phyloP scores from a whole-genome alignment of 2,113 vertebrate species.

The Oreocharis arfaki region DNA sequence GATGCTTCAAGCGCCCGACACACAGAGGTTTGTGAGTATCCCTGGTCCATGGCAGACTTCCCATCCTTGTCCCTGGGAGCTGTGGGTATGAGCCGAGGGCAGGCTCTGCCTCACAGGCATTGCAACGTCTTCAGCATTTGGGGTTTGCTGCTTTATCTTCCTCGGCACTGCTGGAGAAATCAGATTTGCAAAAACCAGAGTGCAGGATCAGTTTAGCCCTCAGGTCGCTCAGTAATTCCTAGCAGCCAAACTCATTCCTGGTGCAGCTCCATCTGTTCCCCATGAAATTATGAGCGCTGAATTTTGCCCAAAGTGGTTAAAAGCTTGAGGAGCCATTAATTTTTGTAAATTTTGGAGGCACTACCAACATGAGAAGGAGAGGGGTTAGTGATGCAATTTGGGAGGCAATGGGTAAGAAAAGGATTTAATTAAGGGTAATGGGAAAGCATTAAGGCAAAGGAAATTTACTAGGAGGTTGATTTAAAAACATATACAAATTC shows the following conservation, averaged over 20 bases:
- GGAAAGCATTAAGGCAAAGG: slow-evolving; percentile 14
- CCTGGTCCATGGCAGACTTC: not conserved
- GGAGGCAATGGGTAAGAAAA: slow-evolving; percentile 34
- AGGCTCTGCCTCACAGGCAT: not conserved
- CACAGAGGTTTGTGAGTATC: not conserved
- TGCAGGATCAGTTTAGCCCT: not conserved
- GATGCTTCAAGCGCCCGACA: not conserved
- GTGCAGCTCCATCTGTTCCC: slow-evolving; percentile 9
- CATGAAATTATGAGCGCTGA: not conserved
- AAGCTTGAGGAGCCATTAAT: not conserved
- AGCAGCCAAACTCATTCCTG: not conserved
- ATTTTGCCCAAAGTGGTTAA: slow-evolving; percentile 38
- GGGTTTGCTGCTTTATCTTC: not conserved
- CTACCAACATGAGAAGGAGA: not conserved
- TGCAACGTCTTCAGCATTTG: not conserved
- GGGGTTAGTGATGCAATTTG: not conserved
- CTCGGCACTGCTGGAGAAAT: not conserved
- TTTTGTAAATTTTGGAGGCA: not conserved
- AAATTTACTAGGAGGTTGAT: slow-evolving; percentile 28
- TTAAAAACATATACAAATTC: slow-evolving; percentile 50
- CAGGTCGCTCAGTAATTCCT: not conserved
- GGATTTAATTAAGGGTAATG: slow-evolving; percentile 53
- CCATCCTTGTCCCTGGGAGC: not conserved
- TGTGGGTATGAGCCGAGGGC: not conserved
- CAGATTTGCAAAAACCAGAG: not conserved